A percentile compares a stretch with the other conserved stretches of the same genome.
These are phyloP conservation scores for Syngnathus acus DNA, from an alignment of 2,797 vertebrate species.

Conservation along the genomic window DNA sequence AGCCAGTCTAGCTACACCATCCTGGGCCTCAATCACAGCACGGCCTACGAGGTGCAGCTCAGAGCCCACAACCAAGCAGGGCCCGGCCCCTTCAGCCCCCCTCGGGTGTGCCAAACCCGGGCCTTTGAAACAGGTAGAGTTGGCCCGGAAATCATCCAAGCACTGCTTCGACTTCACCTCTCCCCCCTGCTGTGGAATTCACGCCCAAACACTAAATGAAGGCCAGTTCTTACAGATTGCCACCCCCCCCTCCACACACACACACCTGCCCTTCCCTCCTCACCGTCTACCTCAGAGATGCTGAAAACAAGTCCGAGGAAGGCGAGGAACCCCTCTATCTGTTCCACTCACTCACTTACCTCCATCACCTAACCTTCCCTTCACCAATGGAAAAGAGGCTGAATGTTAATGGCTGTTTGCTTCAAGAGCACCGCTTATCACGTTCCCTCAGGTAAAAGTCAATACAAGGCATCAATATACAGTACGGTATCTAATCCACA, in stretches of 20 bases:
- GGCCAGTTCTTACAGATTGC: conserved; percentile 52
- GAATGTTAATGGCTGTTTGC: conserved; percentile 65
- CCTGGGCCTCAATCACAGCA: conserved; percentile 85
- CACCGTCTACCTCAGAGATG: conserved; percentile 35
- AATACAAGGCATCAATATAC: conserved; percentile 29
- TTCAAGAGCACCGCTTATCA: conserved; percentile 66
- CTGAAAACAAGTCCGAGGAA: conserved; percentile 40
- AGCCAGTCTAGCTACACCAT: conserved; percentile 78
- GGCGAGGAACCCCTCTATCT: conserved; percentile 42
- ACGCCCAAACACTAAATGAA: conserved; percentile 44
- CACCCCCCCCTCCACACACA: conserved; percentile 17
- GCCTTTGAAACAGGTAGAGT: conserved; percentile 91
- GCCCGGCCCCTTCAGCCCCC: conserved; percentile 86
- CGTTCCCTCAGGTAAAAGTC: conserved; percentile 65
- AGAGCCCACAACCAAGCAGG: conserved; percentile 86
- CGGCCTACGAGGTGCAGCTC: conserved; percentile 85
- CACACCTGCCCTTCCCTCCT: conserved; percentile 14
- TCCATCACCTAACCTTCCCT: conserved; percentile 65
- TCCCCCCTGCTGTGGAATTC: conserved; percentile 45
- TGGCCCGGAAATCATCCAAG: conserved; percentile 40
- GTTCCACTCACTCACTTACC: conserved; percentile 63
- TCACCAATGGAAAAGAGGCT: conserved; percentile 60
- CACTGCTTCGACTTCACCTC: conserved; percentile 54
- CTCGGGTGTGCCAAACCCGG: conserved; percentile 82
- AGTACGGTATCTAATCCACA: conserved; percentile 28